Percentiles rank a stretch among this genome's conserved stretches.
phyloP scores from a whole-genome alignment of 1,140 invertebrate genomes.

The Drosophila ananassae region DNA sequence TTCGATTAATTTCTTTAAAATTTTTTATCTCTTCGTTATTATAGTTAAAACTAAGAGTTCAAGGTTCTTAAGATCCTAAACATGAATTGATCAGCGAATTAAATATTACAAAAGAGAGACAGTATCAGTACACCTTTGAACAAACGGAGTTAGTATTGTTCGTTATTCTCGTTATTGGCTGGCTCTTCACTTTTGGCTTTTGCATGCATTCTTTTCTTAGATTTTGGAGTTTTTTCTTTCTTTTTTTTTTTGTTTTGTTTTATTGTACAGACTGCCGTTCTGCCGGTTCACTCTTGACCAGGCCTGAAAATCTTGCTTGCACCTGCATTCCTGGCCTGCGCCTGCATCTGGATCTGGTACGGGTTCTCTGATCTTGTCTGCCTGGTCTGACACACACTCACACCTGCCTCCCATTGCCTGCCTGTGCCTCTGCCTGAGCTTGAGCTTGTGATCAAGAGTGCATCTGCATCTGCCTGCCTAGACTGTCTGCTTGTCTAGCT shows the following conservation, averaged over 20 bases:
- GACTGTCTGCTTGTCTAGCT: slow-evolving; percentile 78
- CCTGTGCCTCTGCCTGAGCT: slow-evolving; percentile 61
- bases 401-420: slow-evolving; percentile 69
- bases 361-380: slow-evolving; percentile 59
- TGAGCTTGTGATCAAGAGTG: slow-evolving; percentile 34
- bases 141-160: slow-evolving; percentile 29
- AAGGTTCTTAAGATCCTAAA: slow-evolving; percentile 76
- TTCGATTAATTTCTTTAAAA: background rate
- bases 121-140: slow-evolving; percentile 44
- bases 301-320: slow-evolving; percentile 20
- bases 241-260: slow-evolving; percentile 7
- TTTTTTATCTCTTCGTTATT: slow-evolving; percentile 48
- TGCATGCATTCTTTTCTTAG: background rate
- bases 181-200: slow-evolving; percentile 19
- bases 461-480: slow-evolving; percentile 69
- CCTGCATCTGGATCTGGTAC: slow-evolving; percentile 21
- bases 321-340: slow-evolving; percentile 21
- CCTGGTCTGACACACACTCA: slow-evolving; percentile 56
- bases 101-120: slow-evolving; percentile 59
- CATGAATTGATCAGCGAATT: slow-evolving; percentile 71
- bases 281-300: slow-evolving; percentile 24
- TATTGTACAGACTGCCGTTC: slow-evolving; percentile 22
- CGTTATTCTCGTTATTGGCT: slow-evolving; percentile 1
- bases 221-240: no score
- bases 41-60: slow-evolving; percentile 78